phyloP scores from a whole-genome alignment of 2,113 vertebrate species.

The Elachura formosa region DNA sequence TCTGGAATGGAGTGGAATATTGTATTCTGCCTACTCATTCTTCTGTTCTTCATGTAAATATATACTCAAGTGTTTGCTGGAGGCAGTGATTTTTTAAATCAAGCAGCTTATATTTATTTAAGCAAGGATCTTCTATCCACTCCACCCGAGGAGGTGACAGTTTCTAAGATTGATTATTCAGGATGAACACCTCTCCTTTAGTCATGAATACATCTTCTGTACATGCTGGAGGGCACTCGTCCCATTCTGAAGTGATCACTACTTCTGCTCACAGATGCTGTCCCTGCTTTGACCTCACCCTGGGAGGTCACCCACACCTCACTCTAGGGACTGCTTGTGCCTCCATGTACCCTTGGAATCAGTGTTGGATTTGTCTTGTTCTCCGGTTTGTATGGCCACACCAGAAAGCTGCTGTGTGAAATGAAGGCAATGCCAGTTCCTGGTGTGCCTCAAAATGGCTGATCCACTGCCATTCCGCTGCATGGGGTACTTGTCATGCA shows the following conservation, averaged over 20 bases:
- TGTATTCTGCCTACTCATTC: neutral
- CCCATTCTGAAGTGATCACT: neutral
- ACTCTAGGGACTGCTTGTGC: neutral
- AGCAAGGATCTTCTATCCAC: neutral
- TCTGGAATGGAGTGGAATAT: neutral
- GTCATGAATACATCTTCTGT: neutral
- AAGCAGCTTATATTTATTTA: slow-evolving; percentile 11
- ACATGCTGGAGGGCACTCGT: neutral
- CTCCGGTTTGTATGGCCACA: neutral
- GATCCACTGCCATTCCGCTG: accelerated
- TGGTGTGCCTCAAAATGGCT: neutral
- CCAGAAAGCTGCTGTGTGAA: neutral
- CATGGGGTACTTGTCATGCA: accelerated
- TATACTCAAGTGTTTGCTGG: neutral
- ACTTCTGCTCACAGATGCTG: neutral
- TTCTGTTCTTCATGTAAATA: neutral
- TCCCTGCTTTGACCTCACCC: neutral
- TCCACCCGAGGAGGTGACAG: neutral
- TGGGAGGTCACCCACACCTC: no score
- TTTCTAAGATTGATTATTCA: neutral
- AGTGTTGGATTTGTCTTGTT: neutral
- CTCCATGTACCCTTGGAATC: neutral
- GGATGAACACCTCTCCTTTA: neutral
- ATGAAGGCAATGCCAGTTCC: neutral
- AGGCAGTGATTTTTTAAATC: neutral